Evolutionary conservation across 2,113 vertebrate species (phyloP).

Genomic region (Archilochus colubris): DNA sequence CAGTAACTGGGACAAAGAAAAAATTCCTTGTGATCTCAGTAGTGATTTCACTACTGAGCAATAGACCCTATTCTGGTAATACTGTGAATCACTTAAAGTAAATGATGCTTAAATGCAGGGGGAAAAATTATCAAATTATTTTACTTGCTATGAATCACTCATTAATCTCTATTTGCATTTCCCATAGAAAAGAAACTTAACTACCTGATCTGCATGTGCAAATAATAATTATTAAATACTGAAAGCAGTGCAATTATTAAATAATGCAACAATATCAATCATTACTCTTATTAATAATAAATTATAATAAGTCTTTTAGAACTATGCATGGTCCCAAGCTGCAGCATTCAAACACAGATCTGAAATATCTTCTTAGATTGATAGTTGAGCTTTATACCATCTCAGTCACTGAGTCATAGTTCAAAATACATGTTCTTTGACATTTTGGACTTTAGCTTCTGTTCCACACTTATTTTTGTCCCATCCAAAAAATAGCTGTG

Average conservation of each 20-base stretch:
- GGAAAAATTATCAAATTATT: conserved; percentile 43
- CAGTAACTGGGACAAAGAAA: neutral
- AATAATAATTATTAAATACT: conserved; percentile 63
- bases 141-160: conserved; percentile 38
- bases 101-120: conserved; percentile 25
- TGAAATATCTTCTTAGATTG: neutral
- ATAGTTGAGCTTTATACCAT: neutral
- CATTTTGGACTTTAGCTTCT: neutral
- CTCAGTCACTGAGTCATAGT: neutral
- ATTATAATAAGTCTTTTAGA: conserved; percentile 40
- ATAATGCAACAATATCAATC: conserved; percentile 68
- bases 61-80: neutral
- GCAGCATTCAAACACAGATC: neutral
- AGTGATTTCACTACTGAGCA: conserved; percentile 31
- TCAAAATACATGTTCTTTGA: neutral
- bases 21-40: conserved; percentile 27
- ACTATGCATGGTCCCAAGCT: neutral
- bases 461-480: neutral
- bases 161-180: conserved; percentile 68
- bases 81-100: neutral
- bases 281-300: conserved; percentile 63
- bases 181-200: conserved; percentile 32
- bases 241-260: conserved; percentile 59
- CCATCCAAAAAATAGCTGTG: neutral
- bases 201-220: conserved; percentile 57